Conservation (phyloP, 2,797 vertebrate genomes). For the Mus minutoides region DNA sequence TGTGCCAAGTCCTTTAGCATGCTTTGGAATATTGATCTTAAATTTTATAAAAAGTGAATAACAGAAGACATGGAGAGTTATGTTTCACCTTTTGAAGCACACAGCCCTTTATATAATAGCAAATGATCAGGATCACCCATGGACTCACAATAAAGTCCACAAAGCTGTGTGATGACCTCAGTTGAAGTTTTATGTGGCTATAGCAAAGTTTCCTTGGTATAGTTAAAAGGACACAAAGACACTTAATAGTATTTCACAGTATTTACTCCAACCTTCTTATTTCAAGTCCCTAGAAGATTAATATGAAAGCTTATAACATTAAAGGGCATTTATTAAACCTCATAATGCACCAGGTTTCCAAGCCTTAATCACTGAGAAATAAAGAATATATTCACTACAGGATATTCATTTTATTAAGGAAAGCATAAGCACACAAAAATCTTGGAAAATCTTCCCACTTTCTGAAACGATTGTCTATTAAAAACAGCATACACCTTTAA, state of each 20-base stretch:
- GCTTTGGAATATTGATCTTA: neutral
- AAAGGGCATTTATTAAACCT: neutral
- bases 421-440: neutral
- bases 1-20: neutral
- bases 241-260: neutral
- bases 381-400: neutral
- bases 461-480: neutral
- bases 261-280: neutral
- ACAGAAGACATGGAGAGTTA: neutral
- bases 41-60: neutral
- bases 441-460: neutral
- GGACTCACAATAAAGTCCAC: neutral
- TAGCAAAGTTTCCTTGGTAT: neutral
- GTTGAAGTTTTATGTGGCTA: neutral
- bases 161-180: neutral
- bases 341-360: neutral
- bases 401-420: neutral
- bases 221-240: neutral
- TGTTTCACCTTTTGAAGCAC: neutral
- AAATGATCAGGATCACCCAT: accelerated
- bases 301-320: neutral
- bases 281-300: neutral
- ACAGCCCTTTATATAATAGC: neutral
- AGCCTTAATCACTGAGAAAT: neutral
- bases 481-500: neutral